Percentiles rank a stretch among this genome's conserved stretches.
Evolutionary conservation across 92 coral and sea anemone species (phyloP).

Genomic region (Isaurus tuberculatus): DNA sequence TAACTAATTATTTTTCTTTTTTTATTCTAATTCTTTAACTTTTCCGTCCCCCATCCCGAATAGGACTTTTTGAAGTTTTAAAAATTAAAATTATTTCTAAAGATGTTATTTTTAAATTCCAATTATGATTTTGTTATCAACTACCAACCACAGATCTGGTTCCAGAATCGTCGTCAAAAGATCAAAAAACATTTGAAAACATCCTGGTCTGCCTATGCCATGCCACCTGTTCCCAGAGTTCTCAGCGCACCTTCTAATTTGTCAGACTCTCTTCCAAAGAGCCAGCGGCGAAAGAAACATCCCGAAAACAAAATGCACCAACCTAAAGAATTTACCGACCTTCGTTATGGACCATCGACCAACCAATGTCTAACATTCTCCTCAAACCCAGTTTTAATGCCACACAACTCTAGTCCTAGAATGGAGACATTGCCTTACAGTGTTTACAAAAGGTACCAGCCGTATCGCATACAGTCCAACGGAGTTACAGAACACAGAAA

Average conservation of each 20-base stretch:
- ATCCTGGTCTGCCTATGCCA: not conserved
- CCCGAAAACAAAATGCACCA: not conserved
- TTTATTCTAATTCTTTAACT: no score
- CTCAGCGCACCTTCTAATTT: not conserved
- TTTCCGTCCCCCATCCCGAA: no score
- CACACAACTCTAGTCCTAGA: not conserved
- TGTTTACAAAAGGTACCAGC: conserved; percentile 18
- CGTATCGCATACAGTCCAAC: not conserved
- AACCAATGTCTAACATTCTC: not conserved
- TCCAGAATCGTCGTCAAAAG: conserved; percentile 44
- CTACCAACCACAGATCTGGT: conserved; percentile 20
- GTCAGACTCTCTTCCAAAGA: not conserved
- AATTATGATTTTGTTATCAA: not conserved
- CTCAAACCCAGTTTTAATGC: not conserved
- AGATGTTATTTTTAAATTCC: not conserved
- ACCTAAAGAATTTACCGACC: not conserved
- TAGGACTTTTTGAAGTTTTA: no score
- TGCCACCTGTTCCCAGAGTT: conserved; percentile 39
- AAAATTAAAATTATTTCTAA: not conserved
- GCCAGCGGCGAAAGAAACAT: not conserved
- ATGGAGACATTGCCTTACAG: not conserved
- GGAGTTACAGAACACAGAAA: not conserved
- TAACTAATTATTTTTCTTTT: no score
- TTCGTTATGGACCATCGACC: not conserved
- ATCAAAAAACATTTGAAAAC: conserved; percentile 33